Base-by-base conservation (phyloP, 2,113 vertebrate species). In the Centrocercus urophasianus region DNA sequence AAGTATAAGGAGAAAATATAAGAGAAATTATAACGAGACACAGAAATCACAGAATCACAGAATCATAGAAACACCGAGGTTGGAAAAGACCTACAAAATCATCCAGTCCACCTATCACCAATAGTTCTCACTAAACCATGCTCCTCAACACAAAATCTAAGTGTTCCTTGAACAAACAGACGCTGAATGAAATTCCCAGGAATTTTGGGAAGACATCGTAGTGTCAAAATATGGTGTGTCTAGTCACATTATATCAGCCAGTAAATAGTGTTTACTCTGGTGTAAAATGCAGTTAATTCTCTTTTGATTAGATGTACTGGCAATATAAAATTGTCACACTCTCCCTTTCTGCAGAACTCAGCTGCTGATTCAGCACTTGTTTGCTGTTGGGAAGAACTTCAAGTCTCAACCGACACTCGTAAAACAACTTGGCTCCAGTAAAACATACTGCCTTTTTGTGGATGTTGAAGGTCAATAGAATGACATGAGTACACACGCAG, bases 381-480 rank as follows among this genome's bases (percentile, higher is more conserved):
- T 24, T 88, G 30, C 3, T 54, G 56, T 60, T 11, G 27, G 65
- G 52, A 92, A 84, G 77, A 42, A 4, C 66, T 75, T 83, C 17
- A 50, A 88, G 86, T 57, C 48, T 79, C 80, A 57, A 48, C 59
- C 1, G 24, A 92, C 57, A 25, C 80, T 96, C 4, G 0, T 87
- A 76, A 91, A 95, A 76, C 69, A 91, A 43, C 78, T 69, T 54
- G 52, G 47, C 42, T 64, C 30, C 38, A 11, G 12, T 89, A 94
- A 95, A 92, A 93, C 89, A 36, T 75, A 13, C 36, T 70, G 86
- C 38, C 30, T 89, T 84, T 96, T 66, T 85, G 77, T 82, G 66
- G 77, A 86, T 82, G 81, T 79, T 90, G 92, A 73, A 82, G 86
- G 83, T 69, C 80, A 92, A 70, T 6, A 30, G 80, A 38, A 89